Base-by-base conservation (phyloP, 1,140 invertebrate genomes). In the Ostrea denselamellosa region DNA sequence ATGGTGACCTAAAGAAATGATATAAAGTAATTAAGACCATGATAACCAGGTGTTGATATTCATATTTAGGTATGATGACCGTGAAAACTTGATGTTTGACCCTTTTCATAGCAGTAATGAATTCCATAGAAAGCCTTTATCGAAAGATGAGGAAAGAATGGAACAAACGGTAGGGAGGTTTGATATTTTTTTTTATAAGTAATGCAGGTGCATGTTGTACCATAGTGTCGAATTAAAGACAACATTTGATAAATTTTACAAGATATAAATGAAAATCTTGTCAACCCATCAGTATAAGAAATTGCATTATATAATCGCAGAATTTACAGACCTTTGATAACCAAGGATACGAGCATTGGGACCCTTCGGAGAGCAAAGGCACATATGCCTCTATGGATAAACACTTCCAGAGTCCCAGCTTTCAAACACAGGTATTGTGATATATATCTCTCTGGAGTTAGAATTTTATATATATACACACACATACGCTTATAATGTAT, bases 321-420 rank as follows among this genome's bases (percentile, higher is more conserved):
- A 77, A 34, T 25, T 77, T 77, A 77, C 68, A 77, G 14, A 28
- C 68, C 9, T 77, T 77, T 77, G 68, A 77, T 7, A 77, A 77
- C 68, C 25, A 34, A 14, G 68, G 68, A 14, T 77, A 77, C 25
- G 68, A 77, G 3, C 68, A 77, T 9, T 77, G 68, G 68, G 68
- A 77, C 22, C 68, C 68, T 28, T 25, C 22, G 12, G 68, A 77
- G 10, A 77, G 68, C 28, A 77, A 77, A 28, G 68, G 28, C 0
- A 77, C 68, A 22, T 77, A 77, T 3, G 25, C 22, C 5, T 77
- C 68, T 14, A 77, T 77, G 68, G 68, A 77, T 25, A 77, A 25
- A 77, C 68, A 77, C 25, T 77, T 77, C 68, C 68, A 77, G 25
- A 25, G 12, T 77, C 68, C 68, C 8, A 34, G 12, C 28, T 77